phyloP scores from a whole-genome alignment of 2,888 invertebrate species.

The Sphinx pinastri region DNA sequence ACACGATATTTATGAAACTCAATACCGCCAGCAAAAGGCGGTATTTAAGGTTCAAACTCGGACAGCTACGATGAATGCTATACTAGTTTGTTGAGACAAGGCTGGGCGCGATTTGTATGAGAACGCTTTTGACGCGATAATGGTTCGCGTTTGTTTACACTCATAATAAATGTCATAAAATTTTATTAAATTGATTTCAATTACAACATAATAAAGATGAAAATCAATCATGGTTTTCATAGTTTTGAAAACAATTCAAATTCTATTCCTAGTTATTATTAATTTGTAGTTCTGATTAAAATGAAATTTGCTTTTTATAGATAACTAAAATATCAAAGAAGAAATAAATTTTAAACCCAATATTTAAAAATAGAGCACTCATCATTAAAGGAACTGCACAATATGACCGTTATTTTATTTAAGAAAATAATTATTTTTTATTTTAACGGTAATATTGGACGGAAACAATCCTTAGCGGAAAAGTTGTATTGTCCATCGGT shows the following conservation, averaged over 20 bases:
- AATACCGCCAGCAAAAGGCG: conserved; percentile 3
- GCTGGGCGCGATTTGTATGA: conserved; percentile 29
- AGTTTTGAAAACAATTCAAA: too few relatives aligned
- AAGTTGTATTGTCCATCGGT: background rate
- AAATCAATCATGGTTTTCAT: background rate
- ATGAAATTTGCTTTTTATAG: too few relatives aligned
- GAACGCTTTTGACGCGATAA: conserved; percentile 25
- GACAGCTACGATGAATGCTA: background rate
- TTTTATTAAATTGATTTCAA: background rate
- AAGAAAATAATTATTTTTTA: too few relatives aligned
- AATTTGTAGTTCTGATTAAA: too few relatives aligned
- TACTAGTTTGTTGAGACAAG: conserved; percentile 20
- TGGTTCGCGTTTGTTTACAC: conserved; percentile 21
- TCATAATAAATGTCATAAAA: background rate
- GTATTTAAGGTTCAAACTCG: conserved; percentile 24
- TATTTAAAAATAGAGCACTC: too few relatives aligned
- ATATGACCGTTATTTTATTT: too few relatives aligned
- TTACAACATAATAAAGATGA: background rate
- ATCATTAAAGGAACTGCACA: too few relatives aligned
- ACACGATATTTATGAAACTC: conserved; percentile 25
- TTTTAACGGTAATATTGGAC: too few relatives aligned
- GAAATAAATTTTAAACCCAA: too few relatives aligned
- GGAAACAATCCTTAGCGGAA: too few relatives aligned
- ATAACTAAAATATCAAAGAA: too few relatives aligned
- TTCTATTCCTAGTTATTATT: too few relatives aligned